Conservation (phyloP, 2,113 vertebrate species). For the Clupea harengus region DNA sequence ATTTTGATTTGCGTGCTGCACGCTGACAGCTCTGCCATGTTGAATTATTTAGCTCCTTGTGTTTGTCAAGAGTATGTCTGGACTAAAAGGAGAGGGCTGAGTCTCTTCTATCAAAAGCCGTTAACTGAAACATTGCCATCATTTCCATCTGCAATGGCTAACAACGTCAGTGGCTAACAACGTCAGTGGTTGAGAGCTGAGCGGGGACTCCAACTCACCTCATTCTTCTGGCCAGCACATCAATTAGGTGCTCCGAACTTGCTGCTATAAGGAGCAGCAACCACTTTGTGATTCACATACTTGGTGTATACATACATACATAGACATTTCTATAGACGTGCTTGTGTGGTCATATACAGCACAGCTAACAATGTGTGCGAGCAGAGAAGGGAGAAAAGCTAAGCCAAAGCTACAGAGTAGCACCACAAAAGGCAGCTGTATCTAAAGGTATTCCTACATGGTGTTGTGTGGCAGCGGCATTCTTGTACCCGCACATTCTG, state of each 20-base stretch:
- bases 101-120: not conserved
- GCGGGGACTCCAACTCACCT: not conserved
- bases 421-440: slow-evolving; percentile 2
- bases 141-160: not conserved
- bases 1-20: slow-evolving; percentile 15
- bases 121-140: slow-evolving; percentile 24
- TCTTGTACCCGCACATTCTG: not conserved
- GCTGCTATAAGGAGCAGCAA: not conserved
- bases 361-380: not conserved
- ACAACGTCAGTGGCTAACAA: not conserved
- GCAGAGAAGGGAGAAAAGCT: not conserved
- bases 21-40: slow-evolving; percentile 6
- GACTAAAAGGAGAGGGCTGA: not conserved
- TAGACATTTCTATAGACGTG: not conserved
- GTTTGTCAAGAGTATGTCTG: slow-evolving; percentile 1
- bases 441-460: not conserved
- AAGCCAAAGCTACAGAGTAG: not conserved
- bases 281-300: not conserved
- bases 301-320: not conserved
- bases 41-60: slow-evolving; percentile 36
- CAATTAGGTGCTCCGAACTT: not conserved
- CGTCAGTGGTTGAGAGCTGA: not conserved
- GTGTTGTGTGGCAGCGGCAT: not conserved
- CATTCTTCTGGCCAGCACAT: not conserved
- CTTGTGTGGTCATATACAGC: not conserved